Conservation (phyloP, 1,140 invertebrate genomes). For the Drosophila sucinea region DNA sequence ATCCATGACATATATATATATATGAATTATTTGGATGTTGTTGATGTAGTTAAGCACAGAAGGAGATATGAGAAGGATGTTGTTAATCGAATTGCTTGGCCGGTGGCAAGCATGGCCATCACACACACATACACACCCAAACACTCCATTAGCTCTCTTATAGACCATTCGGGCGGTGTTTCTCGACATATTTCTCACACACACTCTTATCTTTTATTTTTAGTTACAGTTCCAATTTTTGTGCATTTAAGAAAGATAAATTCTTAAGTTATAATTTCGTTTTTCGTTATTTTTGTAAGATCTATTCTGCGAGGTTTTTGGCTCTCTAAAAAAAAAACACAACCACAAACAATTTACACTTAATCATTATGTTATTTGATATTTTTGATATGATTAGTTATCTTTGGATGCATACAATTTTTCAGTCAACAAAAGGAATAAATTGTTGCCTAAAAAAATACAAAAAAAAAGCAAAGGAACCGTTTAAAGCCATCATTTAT, state of each 20-base stretch:
- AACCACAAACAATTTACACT: conserved; percentile 30
- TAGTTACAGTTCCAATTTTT: conserved; percentile 33
- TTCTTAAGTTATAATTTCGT: conserved; percentile 57
- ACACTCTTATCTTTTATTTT: conserved; percentile 22
- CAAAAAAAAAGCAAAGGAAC: not conserved
- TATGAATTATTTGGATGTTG: conserved; percentile 74
- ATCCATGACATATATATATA: conserved; percentile 39
- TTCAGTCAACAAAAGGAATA: conserved; percentile 71
- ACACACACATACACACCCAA: conserved; percentile 32
- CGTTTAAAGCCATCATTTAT: not conserved
- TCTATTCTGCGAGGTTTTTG: conserved; percentile 34
- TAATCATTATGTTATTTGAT: conserved; percentile 68
- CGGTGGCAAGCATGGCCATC: conserved; percentile 48
- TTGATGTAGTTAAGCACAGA: conserved; percentile 78
- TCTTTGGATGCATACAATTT: conserved; percentile 61
- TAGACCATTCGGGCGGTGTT: conserved; percentile 36
- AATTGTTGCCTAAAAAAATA: conserved; percentile 64
- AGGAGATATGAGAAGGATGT: conserved; percentile 33
- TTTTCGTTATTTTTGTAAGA: conserved; percentile 21
- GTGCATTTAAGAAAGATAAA: conserved; percentile 67
- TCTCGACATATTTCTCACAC: conserved; percentile 21
- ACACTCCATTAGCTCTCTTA: conserved; percentile 57
- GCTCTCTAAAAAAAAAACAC: conserved; percentile 33
- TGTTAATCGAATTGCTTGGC: conserved; percentile 49
- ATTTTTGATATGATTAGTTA: conserved; percentile 65